Conservation (phyloP, 2,113 vertebrate species). For the Oreochromis niloticus region DNA sequence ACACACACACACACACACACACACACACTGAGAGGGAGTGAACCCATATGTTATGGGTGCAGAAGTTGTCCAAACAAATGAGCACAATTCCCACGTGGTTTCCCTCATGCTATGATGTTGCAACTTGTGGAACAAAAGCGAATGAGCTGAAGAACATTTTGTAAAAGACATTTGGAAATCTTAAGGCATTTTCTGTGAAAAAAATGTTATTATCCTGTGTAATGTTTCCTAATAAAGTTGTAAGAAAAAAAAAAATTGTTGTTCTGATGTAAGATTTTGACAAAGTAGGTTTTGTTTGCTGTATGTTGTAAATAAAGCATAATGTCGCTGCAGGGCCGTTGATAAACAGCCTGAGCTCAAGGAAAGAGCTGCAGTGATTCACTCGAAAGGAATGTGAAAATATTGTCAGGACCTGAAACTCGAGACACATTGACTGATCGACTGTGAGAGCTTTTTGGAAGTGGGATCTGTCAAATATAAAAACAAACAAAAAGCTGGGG, state of each 20-base stretch:
- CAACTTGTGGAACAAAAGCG: slow-evolving; percentile 19
- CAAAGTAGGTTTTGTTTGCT: background rate
- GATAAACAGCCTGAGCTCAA: background rate
- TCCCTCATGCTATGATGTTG: slow-evolving; percentile 17
- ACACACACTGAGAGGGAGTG: slow-evolving; percentile 1
- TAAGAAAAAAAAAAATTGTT: background rate
- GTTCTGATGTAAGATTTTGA: background rate
- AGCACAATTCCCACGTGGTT: background rate
- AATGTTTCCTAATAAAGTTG: slow-evolving; percentile 47
- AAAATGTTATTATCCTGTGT: background rate
- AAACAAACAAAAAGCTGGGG: background rate
- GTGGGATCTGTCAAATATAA: background rate
- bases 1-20: background rate
- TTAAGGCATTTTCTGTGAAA: slow-evolving; percentile 47
- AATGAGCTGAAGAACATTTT: slow-evolving; percentile 9
- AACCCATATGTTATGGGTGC: slow-evolving; percentile 22
- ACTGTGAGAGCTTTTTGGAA: background rate
- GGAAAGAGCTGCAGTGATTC: background rate
- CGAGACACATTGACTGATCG: background rate
- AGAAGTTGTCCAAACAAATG: slow-evolving; percentile 32
- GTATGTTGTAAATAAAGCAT: background rate
- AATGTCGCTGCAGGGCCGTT: background rate
- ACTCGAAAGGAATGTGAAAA: slow-evolving; percentile 25
- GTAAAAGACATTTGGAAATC: background rate
- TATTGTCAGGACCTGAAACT: background rate